These are phyloP conservation scores for Rhinogobio ventralis DNA, from an alignment of 2,797 vertebrate species.

Conservation along the genomic window DNA sequence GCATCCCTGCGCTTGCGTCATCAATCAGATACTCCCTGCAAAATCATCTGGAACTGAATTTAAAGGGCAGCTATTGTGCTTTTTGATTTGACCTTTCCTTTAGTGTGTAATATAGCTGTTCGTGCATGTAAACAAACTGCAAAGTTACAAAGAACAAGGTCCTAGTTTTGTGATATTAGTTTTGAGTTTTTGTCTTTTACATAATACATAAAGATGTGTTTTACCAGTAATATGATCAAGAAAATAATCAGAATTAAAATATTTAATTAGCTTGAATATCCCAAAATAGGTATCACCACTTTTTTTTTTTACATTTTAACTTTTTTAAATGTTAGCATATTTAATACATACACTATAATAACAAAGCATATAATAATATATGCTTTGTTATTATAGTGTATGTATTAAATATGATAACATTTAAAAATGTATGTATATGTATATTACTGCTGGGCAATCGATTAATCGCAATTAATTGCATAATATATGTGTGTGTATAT, in stretches of 20 bases:
- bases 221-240: neutral
- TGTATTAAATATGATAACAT: no score
- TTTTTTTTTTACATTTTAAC: no score
- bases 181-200: neutral
- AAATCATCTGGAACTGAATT: constrained; percentile 27
- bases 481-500: no score
- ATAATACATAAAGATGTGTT: neutral
- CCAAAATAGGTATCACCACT: neutral
- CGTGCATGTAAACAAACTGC: constrained; percentile 24
- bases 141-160: neutral
- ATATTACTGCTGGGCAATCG: no score
- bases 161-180: neutral
- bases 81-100: neutral
- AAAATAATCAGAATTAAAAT: neutral
- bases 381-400: no score
- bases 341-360: no score
- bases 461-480: no score
- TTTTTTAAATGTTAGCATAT: no score
- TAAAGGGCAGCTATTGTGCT: constrained; percentile 9
- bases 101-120: neutral
- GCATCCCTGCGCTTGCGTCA: constrained; percentile 39
- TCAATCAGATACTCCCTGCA: constrained; percentile 36
- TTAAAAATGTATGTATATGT: no score
- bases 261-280: neutral
- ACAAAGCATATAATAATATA: no score